phyloP scores from a whole-genome alignment of 1,140 invertebrate species.

The Brachionus rubens region DNA sequence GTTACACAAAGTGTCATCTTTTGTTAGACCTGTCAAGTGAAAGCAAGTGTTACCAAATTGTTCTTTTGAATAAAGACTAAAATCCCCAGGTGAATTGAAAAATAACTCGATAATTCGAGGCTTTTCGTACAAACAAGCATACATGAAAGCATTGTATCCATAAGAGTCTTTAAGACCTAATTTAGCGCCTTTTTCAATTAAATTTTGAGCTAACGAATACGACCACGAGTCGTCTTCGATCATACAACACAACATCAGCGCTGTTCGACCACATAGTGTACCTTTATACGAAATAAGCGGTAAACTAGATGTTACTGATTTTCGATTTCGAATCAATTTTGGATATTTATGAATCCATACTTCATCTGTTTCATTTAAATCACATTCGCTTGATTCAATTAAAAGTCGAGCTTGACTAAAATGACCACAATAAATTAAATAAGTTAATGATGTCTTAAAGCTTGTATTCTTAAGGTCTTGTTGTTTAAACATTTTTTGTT shows the following conservation, averaged over 20 bases:
- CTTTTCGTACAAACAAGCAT: conserved; percentile 53
- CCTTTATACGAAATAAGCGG: not conserved
- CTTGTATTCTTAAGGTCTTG: not conserved
- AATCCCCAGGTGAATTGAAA: conserved; percentile 49
- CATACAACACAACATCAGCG: conserved; percentile 53
- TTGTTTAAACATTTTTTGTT: not conserved
- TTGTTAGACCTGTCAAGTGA: conserved; percentile 6
- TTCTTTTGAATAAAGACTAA: not conserved
- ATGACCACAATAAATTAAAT: conserved; percentile 5
- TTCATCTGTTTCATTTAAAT: conserved; percentile 29
- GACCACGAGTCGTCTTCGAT: conserved; percentile 53
- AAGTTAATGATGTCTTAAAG: not conserved
- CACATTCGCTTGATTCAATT: not conserved
- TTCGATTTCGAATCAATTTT: not conserved
- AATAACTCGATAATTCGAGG: conserved; percentile 50
- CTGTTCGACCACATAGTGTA: conserved; percentile 49
- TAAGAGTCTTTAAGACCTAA: conserved; percentile 50
- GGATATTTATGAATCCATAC: not conserved
- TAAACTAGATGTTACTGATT: not conserved
- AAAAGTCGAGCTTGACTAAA: not conserved
- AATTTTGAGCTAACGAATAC: conserved; percentile 51
- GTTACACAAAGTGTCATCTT: not conserved
- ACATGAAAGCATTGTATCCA: conserved; percentile 55
- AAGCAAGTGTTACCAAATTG: conserved; percentile 41
- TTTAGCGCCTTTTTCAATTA: conserved; percentile 54